Evolutionary conservation across 1,140 invertebrate species (phyloP), one percentile per base, ranked within the genome.

Genomic region (Yoshiicerus persimilis): DNA sequence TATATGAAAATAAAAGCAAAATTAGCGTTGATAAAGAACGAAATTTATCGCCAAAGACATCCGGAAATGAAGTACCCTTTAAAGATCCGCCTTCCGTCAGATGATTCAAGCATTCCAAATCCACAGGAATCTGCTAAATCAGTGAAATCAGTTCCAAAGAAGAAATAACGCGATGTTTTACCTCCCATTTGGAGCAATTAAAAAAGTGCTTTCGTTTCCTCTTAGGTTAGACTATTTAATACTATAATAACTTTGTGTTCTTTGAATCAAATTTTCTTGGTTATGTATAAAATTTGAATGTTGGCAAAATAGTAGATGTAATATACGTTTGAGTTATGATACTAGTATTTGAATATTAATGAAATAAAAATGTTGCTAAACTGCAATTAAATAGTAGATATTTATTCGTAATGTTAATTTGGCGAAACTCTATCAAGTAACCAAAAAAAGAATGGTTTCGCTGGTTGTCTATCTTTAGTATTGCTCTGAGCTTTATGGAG

Each of bases 1-100:
- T 90, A 89, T 36, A 75, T 88, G 62, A 66, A 87, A 32, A 36
- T 90, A 2, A 90, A 90, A 86, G 87, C 87, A 0, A 90, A 89
- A 77, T 83, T 90, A 20, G 36, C 47, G 6, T 10, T 89, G 11
- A 87, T 90, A 30, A 90, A 88, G 30, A 13, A 84, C n/a, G 85
- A 90, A 64, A 88, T 90, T 4, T 80, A 80, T n/a, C 13, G 16
- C 0, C 3, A 80, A 1, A 0, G 70, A 84, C 64, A 87, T 0
- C 86, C 23, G 27, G 77, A 62, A 20, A 41, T 84, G 11, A 80
- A 80, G 38, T 2, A 0, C 3, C 38, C 38, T 9, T 38, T 47
- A 20, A 84, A 56, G 27, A 20, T 34, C 36, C 9, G 25, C 4
- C 32, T 85, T 5, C 87, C 38, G 11, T 11, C n/a, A 13, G 70